Evolutionary conservation across 2,797 vertebrate species (phyloP).

Genomic region (Adrianichthys oophorus): DNA sequence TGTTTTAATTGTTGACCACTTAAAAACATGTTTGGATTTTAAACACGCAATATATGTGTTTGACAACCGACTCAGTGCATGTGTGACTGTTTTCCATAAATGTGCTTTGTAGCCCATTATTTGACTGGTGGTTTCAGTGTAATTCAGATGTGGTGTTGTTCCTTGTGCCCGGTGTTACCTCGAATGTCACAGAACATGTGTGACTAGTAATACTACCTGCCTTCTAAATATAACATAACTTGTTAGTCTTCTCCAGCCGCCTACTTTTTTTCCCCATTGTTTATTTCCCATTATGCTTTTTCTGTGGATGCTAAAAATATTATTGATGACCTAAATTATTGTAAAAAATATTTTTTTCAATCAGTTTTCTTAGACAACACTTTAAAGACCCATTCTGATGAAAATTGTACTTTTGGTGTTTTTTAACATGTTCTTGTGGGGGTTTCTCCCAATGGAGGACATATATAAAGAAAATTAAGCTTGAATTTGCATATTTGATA

Average conservation of each 20-base stretch:
- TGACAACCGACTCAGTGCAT: constrained; percentile 1
- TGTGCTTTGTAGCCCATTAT: constrained; percentile 25
- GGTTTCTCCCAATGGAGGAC: too few relatives aligned
- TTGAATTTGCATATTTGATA: too few relatives aligned
- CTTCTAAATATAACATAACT: constrained; percentile 14
- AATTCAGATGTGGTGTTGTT: constrained; percentile 26
- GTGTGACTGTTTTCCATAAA: constrained; percentile 5
- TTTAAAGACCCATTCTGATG: too few relatives aligned
- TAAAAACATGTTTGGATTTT: constrained; percentile 28
- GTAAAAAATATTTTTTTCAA: too few relatives aligned
- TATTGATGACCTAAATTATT: too few relatives aligned
- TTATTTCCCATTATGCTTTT: too few relatives aligned
- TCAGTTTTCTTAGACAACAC: too few relatives aligned
- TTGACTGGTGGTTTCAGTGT: constrained; percentile 18
- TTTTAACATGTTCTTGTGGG: too few relatives aligned
- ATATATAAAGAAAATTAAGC: too few relatives aligned
- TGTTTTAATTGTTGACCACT: constrained; percentile 30
- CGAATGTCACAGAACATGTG: constrained; percentile 37
- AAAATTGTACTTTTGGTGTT: too few relatives aligned
- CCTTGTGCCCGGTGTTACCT: constrained; percentile 22
- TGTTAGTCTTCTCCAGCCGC: constrained; percentile 21
- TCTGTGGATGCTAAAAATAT: too few relatives aligned
- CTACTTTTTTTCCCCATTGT: neutral
- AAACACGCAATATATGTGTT: constrained; percentile 14
- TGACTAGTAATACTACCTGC: constrained; percentile 13